A percentile compares a stretch with the other conserved stretches of the same genome.
These are phyloP conservation scores for Helleia helle DNA, from an alignment of 2,888 invertebrate species.

Conservation along the genomic window DNA sequence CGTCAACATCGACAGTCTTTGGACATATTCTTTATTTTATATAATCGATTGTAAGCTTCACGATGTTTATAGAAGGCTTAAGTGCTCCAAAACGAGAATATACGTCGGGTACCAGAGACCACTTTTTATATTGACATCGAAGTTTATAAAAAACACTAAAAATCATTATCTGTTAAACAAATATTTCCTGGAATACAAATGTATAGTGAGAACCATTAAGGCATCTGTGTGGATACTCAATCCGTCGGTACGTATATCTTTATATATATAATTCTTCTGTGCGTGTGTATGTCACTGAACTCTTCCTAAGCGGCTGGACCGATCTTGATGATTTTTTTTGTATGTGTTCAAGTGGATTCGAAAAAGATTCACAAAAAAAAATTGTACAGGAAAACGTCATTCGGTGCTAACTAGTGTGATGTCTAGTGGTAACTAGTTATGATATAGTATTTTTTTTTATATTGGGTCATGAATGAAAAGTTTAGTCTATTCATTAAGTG, in stretches of 20 bases:
- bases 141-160: slow-evolving; percentile 2
- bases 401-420: too few relatives aligned
- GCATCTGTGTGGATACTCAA: slow-evolving; percentile 11
- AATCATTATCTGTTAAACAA: background rate
- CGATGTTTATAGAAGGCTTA: slow-evolving; percentile 11
- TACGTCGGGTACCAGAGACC: background rate
- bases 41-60: slow-evolving; percentile 10
- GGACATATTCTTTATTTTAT: slow-evolving; percentile 13
- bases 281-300: background rate
- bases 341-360: too few relatives aligned
- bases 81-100: background rate
- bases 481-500: too few relatives aligned
- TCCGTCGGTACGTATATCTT: slow-evolving; percentile 14
- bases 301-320: too few relatives aligned
- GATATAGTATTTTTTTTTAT: too few relatives aligned
- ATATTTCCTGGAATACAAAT: slow-evolving; percentile 10
- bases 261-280: background rate
- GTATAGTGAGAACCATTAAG: slow-evolving; percentile 13
- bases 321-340: too few relatives aligned
- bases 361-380: too few relatives aligned
- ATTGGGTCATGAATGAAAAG: too few relatives aligned
- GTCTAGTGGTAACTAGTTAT: too few relatives aligned
- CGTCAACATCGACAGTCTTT: slow-evolving; percentile 11
- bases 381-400: too few relatives aligned
- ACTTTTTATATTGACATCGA: slow-evolving; percentile 2